Conservation (phyloP, 2,113 vertebrate genomes). For the Thomomys bottae region DNA sequence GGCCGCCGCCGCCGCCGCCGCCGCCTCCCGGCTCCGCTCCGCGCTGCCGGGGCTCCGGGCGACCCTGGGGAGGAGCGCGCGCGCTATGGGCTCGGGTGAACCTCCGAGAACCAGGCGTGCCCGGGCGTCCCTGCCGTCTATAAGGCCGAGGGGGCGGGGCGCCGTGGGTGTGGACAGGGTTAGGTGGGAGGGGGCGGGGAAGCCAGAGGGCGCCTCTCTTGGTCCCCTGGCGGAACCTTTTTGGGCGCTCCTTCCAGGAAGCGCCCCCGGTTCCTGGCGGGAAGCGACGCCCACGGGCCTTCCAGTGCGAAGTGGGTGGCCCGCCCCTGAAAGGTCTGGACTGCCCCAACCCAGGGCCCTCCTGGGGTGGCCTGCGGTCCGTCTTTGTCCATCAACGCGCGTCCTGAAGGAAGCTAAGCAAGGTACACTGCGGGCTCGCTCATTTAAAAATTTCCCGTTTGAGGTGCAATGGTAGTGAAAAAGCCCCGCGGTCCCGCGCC, state of each 20-base stretch:
- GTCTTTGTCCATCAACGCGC: not conserved
- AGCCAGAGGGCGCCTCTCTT: fast-evolving
- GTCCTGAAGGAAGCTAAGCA: not conserved
- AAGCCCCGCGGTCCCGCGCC: not conserved
- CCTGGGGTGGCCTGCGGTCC: fast-evolving
- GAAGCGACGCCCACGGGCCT: not conserved
- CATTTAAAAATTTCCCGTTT: too few relatives aligned
- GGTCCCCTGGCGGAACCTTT: not conserved
- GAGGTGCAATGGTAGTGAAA: not conserved
- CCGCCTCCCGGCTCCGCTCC: not conserved
- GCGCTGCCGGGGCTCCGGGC: not conserved
- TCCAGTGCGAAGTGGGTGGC: too few relatives aligned
- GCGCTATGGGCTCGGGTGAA: not conserved
- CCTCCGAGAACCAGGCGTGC: not conserved
- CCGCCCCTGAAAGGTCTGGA: too few relatives aligned
- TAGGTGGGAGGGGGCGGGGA: not conserved
- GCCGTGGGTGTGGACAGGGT: not conserved
- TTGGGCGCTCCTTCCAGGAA: not conserved
- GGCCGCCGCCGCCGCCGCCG: constrained; percentile 29
- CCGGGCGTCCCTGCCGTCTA: not conserved
- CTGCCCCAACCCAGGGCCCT: not conserved
- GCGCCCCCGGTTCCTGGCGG: not conserved
- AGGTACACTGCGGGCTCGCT: not conserved
- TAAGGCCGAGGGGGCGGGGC: constrained; percentile 73
- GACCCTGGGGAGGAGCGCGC: not conserved